Base-by-base conservation (phyloP, 2,797 vertebrate genomes). In the Eulemur albifrons region DNA sequence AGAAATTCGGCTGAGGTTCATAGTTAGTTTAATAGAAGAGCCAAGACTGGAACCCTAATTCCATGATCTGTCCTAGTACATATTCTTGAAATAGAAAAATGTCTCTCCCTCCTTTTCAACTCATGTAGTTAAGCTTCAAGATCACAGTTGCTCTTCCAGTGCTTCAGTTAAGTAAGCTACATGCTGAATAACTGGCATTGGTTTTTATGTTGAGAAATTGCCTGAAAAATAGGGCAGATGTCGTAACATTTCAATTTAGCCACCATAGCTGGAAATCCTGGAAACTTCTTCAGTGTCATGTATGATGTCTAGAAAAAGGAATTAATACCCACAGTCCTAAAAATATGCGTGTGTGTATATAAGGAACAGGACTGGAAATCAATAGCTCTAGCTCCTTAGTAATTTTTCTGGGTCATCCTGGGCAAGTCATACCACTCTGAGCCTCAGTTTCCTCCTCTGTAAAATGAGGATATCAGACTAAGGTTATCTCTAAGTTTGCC, bases 141-240 rank as follows among this genome's bases (percentile, higher is more conserved):
- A 97, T 97, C 92, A 94, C 88, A 87, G 40, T 72, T 91, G 73
- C 38, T 87, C 88, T 91, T 90, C 50, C 54, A 23, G 63, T 52
- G 72, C 90, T 80, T 93, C 73, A 45, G 86, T 83, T 79, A 93
- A 92, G 84, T 90, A 80, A 95, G 87, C 87, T 95, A 95, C 97
- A 97, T 81, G 25, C 97, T 95, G 95, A 97, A 93, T 93, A 1
- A 4, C 87, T 95, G 98, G 92, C 94, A 88, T 72, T 95, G 80
- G 73, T 80, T 95, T 95, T 88, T 75, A 54, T 88, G 89, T 94
- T 93, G 92, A 96, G 94, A 96, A 93, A 48, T 67, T 93, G 90
- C 80, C 93, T 96, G 94, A 45, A 92, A 94, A 94, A 94, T 85
- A 97, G 97, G 94, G 43, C 91, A 95, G 67, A 97, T 96, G 96